Conservation (phyloP, 2,797 vertebrate species). For the Paratrypauchen microcephalus region DNA sequence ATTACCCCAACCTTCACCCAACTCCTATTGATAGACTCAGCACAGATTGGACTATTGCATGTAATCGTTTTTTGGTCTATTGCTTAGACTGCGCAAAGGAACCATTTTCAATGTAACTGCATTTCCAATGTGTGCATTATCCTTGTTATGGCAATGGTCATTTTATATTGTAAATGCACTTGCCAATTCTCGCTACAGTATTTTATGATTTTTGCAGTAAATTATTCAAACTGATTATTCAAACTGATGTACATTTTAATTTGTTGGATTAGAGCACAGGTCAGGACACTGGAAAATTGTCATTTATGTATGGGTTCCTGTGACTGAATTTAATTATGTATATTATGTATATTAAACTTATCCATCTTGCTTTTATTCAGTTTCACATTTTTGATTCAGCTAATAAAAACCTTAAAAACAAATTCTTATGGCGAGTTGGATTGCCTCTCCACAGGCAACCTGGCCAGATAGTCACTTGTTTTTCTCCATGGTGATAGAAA, state of each 20-base stretch:
- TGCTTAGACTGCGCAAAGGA: neutral
- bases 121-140: neutral
- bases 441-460: neutral
- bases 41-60: neutral
- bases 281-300: no score
- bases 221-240: no score
- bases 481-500: neutral
- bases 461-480: neutral
- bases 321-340: no score
- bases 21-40: neutral
- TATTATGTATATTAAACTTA: no score
- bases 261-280: no score
- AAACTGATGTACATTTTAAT: no score
- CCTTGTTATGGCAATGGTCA: neutral
- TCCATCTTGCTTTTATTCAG: neutral
- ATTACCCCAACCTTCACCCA: constrained; percentile 46
- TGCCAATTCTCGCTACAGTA: neutral
- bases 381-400: neutral
- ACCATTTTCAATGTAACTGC: neutral
- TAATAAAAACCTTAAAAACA: no score
- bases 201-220: neutral
- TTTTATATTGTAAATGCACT: neutral
- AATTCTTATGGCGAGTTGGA: neutral
- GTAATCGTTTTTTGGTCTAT: neutral
- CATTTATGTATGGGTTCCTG: no score